Evolutionary conservation across 2,797 vertebrate species (phyloP).

Genomic region (Eulemur mongoz): DNA sequence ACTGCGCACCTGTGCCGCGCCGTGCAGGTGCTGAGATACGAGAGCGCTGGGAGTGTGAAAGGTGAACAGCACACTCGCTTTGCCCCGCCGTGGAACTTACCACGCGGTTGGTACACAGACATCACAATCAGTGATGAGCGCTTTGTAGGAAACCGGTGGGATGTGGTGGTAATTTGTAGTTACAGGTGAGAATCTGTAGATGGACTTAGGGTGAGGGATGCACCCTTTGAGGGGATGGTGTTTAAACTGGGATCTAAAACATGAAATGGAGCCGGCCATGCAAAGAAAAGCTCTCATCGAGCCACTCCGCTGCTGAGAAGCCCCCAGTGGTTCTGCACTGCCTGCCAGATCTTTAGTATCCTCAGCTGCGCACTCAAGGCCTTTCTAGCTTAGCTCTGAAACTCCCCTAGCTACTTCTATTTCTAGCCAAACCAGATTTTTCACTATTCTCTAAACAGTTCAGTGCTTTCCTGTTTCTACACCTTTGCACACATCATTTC

Average conservation of each 20-base stretch:
- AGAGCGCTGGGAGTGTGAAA: not conserved
- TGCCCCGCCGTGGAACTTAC: not conserved
- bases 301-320: not conserved
- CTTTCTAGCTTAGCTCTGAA: not conserved
- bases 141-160: not conserved
- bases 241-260: not conserved
- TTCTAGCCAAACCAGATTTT: not conserved
- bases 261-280: not conserved
- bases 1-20: not conserved
- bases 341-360: not conserved
- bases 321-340: not conserved
- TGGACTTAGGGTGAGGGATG: not conserved
- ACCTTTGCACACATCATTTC: not conserved
- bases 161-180: not conserved
- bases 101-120: not conserved
- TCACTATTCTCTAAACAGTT: not conserved
- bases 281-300: not conserved
- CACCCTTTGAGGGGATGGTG: not conserved
- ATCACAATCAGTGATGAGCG: not conserved
- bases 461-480: not conserved
- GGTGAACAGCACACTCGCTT: not conserved
- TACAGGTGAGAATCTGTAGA: not conserved
- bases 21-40: too few species aligned
- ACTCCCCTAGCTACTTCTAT: not conserved
- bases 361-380: not conserved